A percentile compares a stretch with the other conserved stretches of the same genome.
Evolutionary conservation across 2,113 vertebrate species (phyloP).

Genomic region (Origma solitaria): DNA sequence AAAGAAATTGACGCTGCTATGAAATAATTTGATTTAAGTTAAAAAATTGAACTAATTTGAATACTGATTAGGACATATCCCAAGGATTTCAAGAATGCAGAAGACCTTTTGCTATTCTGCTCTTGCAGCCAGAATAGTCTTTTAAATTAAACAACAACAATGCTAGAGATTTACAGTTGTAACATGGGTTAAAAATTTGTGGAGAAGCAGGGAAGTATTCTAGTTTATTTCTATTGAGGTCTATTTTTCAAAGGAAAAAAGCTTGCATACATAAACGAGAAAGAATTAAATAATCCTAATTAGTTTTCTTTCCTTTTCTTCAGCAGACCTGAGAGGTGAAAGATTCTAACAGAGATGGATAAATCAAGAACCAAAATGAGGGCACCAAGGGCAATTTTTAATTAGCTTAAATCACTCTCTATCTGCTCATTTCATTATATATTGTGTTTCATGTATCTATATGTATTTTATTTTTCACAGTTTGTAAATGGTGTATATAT

Average conservation of each 20-base stretch:
- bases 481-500: not conserved
- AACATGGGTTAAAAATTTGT: not conserved
- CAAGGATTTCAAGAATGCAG: not conserved
- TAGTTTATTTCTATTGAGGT: not conserved
- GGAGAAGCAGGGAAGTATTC: not conserved
- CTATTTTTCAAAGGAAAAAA: not conserved
- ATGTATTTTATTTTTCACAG: not conserved
- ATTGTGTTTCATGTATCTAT: not conserved
- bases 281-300: not conserved
- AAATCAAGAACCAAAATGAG: not conserved
- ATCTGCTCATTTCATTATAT: not conserved
- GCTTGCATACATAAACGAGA: rapidly evolving
- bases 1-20: not conserved
- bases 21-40: not conserved
- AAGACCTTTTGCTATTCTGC: not conserved
- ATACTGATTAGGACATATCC: not conserved
- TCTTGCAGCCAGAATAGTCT: not conserved
- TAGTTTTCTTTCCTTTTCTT: not conserved
- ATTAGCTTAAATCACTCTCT: not conserved
- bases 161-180: not conserved
- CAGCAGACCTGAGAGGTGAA: not conserved
- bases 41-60: not conserved
- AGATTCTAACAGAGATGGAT: not conserved
- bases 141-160: not conserved
- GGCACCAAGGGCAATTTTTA: not conserved